Conservation (phyloP, 2,888 invertebrate species). For the Clusia tigrina region DNA sequence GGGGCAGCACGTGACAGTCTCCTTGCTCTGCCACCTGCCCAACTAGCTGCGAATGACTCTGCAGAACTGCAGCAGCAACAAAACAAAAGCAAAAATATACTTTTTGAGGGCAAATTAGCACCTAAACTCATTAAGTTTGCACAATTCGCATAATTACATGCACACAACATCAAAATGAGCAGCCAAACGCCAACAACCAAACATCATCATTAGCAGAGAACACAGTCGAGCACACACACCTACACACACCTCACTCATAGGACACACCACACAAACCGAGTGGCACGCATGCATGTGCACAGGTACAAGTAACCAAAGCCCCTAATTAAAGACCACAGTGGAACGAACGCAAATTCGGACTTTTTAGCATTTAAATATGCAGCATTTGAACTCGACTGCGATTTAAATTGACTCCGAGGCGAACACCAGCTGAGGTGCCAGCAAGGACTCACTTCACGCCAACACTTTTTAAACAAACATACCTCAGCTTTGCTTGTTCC, state of each 20-base stretch:
- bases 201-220: conserved; percentile 4
- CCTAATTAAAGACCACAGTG: too few relatives aligned
- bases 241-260: conserved; percentile 13
- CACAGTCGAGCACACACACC: background rate
- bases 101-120: conserved; percentile 55
- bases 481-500: background rate
- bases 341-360: background rate
- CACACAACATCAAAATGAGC: conserved; percentile 42
- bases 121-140: conserved; percentile 49
- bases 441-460: conserved; percentile 13
- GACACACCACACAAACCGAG: background rate
- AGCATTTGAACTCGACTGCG: conserved; percentile 16
- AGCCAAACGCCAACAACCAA: conserved; percentile 34
- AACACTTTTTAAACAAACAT: background rate
- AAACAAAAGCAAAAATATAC: conserved; percentile 44
- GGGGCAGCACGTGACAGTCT: too few relatives aligned
- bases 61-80: too few relatives aligned
- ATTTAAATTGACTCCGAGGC: conserved; percentile 19
- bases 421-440: background rate
- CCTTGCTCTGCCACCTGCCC: too few relatives aligned
- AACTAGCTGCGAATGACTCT: too few relatives aligned
- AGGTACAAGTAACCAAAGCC: too few relatives aligned
- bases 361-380: conserved; percentile 1
- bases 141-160: conserved; percentile 30
- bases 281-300: background rate